Conservation (phyloP, 92 coral and sea anemone genomes). For the Zoanthus solanderi region DNA sequence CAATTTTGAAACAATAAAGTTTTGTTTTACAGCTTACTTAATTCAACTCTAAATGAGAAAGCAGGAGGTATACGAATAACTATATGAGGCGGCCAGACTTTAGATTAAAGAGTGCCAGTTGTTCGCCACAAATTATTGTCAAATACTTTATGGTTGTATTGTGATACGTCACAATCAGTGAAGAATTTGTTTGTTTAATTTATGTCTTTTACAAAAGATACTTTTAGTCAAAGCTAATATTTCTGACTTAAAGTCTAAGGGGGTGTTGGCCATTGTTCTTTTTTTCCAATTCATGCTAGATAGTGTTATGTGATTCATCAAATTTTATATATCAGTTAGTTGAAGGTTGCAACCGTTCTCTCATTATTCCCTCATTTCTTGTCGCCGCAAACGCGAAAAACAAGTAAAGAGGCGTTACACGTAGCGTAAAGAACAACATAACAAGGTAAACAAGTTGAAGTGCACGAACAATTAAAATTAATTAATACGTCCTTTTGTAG, state of each 20-base stretch:
- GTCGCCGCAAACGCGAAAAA: neutral
- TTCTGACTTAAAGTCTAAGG: neutral
- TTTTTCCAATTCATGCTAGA: neutral
- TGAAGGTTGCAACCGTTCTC: neutral
- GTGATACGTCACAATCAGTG: neutral
- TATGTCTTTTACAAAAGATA: constrained; percentile 3
- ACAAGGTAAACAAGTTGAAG: constrained; percentile 1
- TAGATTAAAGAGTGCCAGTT: too few relatives aligned
- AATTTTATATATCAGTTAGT: neutral
- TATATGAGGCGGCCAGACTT: too few relatives aligned
- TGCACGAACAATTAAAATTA: constrained; percentile 33
- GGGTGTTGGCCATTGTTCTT: neutral
- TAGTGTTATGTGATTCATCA: neutral
- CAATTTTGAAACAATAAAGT: too few relatives aligned
- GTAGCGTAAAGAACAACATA: constrained; percentile 16
- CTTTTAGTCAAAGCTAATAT: constrained; percentile 37
- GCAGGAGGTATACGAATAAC: neutral
- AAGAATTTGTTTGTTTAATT: constrained; percentile 4
- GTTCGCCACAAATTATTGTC: too few relatives aligned
- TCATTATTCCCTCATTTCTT: neutral
- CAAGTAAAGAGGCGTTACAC: neutral
- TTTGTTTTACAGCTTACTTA: neutral
- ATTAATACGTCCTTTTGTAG: constrained; percentile 21
- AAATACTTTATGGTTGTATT: constrained; percentile 5
- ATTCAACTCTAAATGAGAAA: too few relatives aligned